A percentile compares a stretch with the other conserved stretches of the same genome.
phyloP scores from a whole-genome alignment of 1,140 invertebrate species.

The Pogonognathellus flavescens region DNA sequence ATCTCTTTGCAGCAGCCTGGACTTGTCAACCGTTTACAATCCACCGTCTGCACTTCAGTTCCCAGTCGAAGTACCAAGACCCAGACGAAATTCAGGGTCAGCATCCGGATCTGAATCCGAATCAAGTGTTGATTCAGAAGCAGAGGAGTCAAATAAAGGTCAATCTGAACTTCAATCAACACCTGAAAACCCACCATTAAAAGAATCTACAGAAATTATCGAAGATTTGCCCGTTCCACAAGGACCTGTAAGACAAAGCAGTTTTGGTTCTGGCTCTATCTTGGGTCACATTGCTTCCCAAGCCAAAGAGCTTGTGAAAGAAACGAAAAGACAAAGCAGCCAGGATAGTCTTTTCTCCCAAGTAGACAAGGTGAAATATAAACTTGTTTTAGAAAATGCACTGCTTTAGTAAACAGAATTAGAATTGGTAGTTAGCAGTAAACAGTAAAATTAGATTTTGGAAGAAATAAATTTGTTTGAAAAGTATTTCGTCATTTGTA shows the following conservation, averaged over 20 bases:
- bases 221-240: conserved; percentile 68
- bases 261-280: conserved; percentile 73
- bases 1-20: conserved; percentile 82
- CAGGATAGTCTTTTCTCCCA: conserved; percentile 90
- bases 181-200: conserved; percentile 18
- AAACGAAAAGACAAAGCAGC: conserved; percentile 88
- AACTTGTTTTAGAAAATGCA: not conserved
- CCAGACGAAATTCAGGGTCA: conserved; percentile 62
- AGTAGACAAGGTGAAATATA: conserved; percentile 83
- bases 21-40: conserved; percentile 82
- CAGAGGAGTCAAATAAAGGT: conserved; percentile 34
- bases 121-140: conserved; percentile 65
- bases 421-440: too few relatives aligned
- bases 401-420: not conserved
- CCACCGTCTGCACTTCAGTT: conserved; percentile 83
- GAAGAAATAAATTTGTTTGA: too few relatives aligned
- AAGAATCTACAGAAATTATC: conserved; percentile 70
- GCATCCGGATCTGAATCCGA: conserved; percentile 63
- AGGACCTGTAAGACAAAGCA: conserved; percentile 51
- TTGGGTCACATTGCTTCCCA: conserved; percentile 88
- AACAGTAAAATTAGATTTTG: too few relatives aligned
- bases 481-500: too few relatives aligned
- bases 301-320: conserved; percentile 86
- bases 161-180: conserved; percentile 15
- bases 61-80: conserved; percentile 74